A percentile compares a stretch with the other conserved stretches of the same genome.
Conservation (phyloP, 1,140 invertebrate species). For the Drosophila auraria region DNA sequence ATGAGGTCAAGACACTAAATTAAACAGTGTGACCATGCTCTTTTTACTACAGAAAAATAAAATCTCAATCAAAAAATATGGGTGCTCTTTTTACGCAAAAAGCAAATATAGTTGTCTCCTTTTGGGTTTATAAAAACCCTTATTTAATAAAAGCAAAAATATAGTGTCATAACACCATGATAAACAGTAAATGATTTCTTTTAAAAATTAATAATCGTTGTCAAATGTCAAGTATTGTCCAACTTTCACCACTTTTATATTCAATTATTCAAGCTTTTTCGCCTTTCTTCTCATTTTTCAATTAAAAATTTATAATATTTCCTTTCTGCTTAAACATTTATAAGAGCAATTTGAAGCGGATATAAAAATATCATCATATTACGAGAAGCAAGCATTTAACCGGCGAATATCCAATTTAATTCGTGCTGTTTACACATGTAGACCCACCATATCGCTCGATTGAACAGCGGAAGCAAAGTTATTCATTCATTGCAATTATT, state of each 20-base stretch:
- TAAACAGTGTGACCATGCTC: too few species aligned
- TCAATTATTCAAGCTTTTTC: not conserved
- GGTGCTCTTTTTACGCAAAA: too few species aligned
- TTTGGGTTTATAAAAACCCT: too few species aligned
- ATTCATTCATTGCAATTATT: constrained; percentile 40
- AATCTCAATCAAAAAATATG: too few species aligned
- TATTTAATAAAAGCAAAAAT: too few species aligned
- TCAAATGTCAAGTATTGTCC: too few species aligned
- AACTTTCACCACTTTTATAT: not conserved
- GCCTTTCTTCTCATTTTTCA: not conserved
- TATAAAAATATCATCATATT: not conserved
- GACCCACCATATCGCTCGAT: constrained; percentile 34
- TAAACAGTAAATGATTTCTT: too few species aligned
- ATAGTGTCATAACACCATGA: too few species aligned
- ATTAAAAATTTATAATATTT: not conserved
- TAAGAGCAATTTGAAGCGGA: not conserved
- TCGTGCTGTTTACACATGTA: constrained; percentile 6
- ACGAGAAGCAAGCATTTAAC: not conserved
- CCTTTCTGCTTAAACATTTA: not conserved
- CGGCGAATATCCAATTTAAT: not conserved
- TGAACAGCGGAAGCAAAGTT: constrained; percentile 38
- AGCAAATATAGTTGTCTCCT: too few species aligned
- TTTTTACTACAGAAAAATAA: too few species aligned
- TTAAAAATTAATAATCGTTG: too few species aligned
- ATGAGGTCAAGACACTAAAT: too few species aligned